Base-by-base conservation (phyloP, 2,888 invertebrate species). In the Bembecia ichneumoniformis region DNA sequence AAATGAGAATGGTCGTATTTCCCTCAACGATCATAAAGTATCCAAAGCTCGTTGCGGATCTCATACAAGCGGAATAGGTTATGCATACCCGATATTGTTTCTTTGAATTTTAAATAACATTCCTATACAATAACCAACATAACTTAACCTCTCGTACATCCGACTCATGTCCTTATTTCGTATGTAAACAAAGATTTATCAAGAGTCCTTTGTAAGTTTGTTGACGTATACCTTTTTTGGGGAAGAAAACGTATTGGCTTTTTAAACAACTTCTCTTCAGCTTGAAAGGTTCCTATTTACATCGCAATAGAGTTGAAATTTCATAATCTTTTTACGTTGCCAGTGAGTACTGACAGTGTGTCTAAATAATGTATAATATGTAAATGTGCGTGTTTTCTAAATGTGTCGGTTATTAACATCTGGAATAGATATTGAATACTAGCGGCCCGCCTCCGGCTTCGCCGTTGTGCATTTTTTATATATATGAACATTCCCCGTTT, bases 11-110 rank as follows among this genome's bases (percentile, higher is more conserved):
- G 79, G 77, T 16, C 75, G 73, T 71, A 79, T 80, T 80, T 82
- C 82, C 83, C 83, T 60, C 70, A 62, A 62, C 78, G 77, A 62
- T 70, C 82, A 66, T 83, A 83, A 81, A 81, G 68, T 72, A 82
- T 78, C 75, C 66, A 13, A n/a, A 14, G 14, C 13, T 40, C n/a
- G 40, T 13, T 14, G 40, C n/a, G 65, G 71, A 74, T 72, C 70
- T 64, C 64, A 59, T 55, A 63, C 66, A 63, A 63, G 64, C 56
- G 58, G 68, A 65, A 77, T 76, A 77, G 69, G 73, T 73, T 80
- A 82, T 80, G 73, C 78, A 74, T 73, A 74, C 73, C 71, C 78
- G 75, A 83, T 82, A 83, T 82, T 82, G 83, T 82, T 82, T 82
- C 78, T 79, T 80, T 83, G 80, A 78, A 83, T 83, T 82, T 81